Conservation (phyloP, 2,888 invertebrate species). For the Theretra japonica region DNA sequence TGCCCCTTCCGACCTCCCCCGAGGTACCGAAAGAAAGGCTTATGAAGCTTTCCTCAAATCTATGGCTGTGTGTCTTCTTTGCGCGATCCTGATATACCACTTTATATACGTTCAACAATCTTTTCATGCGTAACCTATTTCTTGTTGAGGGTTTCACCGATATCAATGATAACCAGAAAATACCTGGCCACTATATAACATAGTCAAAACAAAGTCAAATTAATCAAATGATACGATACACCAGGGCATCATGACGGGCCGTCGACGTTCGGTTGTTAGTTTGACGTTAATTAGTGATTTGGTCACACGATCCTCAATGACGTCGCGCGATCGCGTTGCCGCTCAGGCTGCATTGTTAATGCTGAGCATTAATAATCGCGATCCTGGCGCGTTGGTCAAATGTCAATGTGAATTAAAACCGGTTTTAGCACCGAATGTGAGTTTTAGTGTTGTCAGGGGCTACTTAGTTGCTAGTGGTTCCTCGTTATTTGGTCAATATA, state of each 20-base stretch:
- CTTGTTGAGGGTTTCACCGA: too few species aligned
- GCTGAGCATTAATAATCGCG: conserved; percentile 5
- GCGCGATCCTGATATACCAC: too few species aligned
- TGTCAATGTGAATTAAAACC: conserved; percentile 3
- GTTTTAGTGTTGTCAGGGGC: neutral
- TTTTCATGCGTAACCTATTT: too few species aligned
- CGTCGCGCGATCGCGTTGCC: neutral
- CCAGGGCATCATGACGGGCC: neutral
- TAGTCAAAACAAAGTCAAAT: neutral
- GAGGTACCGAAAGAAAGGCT: too few species aligned
- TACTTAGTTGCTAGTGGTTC: too few species aligned
- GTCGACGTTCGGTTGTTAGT: neutral
- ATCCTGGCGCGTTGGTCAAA: neutral
- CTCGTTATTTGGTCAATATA: too few species aligned
- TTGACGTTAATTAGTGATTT: conserved; percentile 1
- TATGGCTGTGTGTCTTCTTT: too few species aligned
- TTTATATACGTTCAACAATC: too few species aligned
- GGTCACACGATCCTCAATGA: neutral
- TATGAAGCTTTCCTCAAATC: too few species aligned
- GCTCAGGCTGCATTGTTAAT: neutral
- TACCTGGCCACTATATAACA: neutral
- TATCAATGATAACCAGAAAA: too few species aligned
- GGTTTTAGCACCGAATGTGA: neutral
- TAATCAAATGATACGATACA: neutral
- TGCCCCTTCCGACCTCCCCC: too few species aligned